These are phyloP conservation scores for Alligator sinensis DNA, from an alignment of 2,113 vertebrate species.

Conservation along the genomic window DNA sequence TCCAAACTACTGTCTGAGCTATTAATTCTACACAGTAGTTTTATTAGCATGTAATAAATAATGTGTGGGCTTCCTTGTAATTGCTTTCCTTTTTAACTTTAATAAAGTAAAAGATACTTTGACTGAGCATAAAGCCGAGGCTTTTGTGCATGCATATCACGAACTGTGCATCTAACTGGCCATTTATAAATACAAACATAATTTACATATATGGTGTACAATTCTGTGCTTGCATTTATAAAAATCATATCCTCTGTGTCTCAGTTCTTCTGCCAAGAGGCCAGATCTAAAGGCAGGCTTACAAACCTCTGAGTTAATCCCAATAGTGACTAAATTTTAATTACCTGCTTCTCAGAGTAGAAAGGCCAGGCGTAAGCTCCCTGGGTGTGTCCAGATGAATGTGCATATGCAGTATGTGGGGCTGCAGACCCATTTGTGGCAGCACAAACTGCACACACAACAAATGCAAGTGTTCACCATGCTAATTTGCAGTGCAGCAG, in stretches of 20 bases:
- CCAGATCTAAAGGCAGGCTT: too few species aligned
- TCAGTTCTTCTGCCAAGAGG: background rate
- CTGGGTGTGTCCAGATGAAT: too few species aligned
- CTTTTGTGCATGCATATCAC: background rate
- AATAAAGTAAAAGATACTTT: too few species aligned
- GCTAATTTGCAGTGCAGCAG: too few species aligned
- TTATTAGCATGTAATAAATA: background rate
- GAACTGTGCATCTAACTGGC: background rate
- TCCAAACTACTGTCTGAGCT: background rate
- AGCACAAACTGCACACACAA: too few species aligned
- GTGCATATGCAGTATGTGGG: too few species aligned
- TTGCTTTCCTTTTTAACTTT: background rate
- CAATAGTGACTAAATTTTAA: too few species aligned
- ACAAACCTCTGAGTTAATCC: too few species aligned
- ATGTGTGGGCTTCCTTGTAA: background rate
- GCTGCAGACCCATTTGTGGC: too few species aligned
- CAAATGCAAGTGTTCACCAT: too few species aligned
- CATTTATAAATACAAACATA: constrained; percentile 15
- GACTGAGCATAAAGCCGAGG: background rate
- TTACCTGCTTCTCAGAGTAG: too few species aligned
- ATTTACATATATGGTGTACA: background rate
- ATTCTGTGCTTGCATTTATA: background rate
- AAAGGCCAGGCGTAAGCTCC: too few species aligned
- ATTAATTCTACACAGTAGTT: background rate
- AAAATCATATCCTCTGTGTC: background rate